Evolutionary conservation across 2,797 vertebrate genomes (phyloP), one percentile per base, ranked within the genome.

Genomic region (Lutjanus argentimaculatus): DNA sequence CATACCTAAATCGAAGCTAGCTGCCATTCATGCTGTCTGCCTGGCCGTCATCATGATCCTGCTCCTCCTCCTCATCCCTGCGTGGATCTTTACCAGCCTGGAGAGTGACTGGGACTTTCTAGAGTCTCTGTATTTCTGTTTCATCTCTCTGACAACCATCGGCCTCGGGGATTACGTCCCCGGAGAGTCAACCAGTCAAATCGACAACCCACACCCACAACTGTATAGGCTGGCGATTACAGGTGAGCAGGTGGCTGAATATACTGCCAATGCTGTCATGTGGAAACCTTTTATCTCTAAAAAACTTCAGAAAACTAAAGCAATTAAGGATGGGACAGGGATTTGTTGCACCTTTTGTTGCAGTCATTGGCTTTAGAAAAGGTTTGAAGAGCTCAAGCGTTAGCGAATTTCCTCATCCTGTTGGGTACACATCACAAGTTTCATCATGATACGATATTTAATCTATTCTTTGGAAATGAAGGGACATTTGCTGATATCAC

Each of bases 61-160:
- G 1, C 92, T 95, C 74, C 94, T 99, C 91, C 96, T 99, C 83
- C 81, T 99, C 84, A 96, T 99, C 77, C 99, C 99, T 0, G 97
- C 99, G 0, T 95, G 95, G 19, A 92, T 97, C 80, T 99, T 99
- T 87, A 92, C 96, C 4, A 80, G 79, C 42, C 65, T 98, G 88
- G 99, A 99, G 88, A 93, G 95, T 5, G 94, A 98, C 73, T 99
- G 98, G 98, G 98, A 97, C 95, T 99, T 97, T 84, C 93, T 99
- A 67, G 98, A 99, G 72, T 97, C 98, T 7, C 96, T 99, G 83
- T 99, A 99, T 83, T 99, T 99, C 83, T 99, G 99, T 85, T 99
- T 99, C 89, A 99, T 99, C 92, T 99, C 98, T 6, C 94, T 99
- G 83, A 98, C 97, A 62, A 99, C 99, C 89, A 99, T 99, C n/a